phyloP scores from a whole-genome alignment of 23 tunicate species.

The Styela clava region DNA sequence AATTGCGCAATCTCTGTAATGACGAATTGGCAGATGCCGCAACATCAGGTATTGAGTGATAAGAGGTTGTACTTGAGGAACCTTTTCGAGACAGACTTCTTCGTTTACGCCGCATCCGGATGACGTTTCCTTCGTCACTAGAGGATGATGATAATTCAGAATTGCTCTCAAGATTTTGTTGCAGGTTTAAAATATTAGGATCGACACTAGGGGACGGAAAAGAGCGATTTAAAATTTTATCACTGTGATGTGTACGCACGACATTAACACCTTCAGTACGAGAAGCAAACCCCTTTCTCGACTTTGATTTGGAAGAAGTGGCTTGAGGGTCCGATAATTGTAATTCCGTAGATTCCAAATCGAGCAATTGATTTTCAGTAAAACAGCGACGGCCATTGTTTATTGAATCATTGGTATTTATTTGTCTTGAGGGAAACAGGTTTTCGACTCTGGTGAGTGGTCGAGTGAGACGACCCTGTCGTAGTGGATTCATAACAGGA shows the following conservation, averaged over 20 bases:
- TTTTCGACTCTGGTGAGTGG: not conserved
- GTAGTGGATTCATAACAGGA: not conserved
- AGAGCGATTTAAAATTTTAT: not conserved
- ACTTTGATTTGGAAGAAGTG: too few relatives aligned
- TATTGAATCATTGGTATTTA: not conserved
- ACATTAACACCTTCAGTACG: not conserved
- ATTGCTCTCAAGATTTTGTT: not conserved
- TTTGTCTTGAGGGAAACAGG: not conserved
- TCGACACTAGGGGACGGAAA: not conserved
- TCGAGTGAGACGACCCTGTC: not conserved
- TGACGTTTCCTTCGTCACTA: not conserved
- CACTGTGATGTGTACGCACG: not conserved
- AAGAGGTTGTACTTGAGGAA: constrained; percentile 26
- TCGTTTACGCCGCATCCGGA: constrained; percentile 8
- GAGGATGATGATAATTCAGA: not conserved
- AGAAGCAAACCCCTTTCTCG: not conserved
- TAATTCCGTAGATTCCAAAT: not conserved
- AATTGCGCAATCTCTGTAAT: constrained; percentile 25
- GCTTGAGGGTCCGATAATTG: not conserved
- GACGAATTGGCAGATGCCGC: constrained; percentile 92
- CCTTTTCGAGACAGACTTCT: constrained; percentile 20
- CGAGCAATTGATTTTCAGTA: not conserved
- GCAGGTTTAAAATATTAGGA: not conserved
- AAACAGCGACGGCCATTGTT: not conserved
- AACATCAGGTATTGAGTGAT: constrained; percentile 66